phyloP scores from a whole-genome alignment of 2,797 vertebrate genomes.

The Poeciliopsis infans region DNA sequence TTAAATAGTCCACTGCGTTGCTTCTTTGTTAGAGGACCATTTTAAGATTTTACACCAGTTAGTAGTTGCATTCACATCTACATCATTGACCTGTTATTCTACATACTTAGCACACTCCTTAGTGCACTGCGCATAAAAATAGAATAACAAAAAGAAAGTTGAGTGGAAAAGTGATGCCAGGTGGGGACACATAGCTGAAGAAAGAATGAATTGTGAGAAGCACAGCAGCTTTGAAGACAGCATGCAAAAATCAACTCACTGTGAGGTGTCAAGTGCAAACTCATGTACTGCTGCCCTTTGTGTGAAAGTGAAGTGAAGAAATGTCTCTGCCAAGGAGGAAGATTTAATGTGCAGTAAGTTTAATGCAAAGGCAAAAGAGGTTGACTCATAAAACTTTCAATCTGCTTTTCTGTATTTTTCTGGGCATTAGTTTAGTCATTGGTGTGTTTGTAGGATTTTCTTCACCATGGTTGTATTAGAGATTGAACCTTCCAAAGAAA shows the following conservation, averaged over 20 bases:
- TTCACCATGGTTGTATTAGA: slow-evolving; percentile 65
- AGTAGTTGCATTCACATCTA: background rate
- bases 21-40: slow-evolving; percentile 15
- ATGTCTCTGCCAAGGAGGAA: background rate
- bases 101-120: background rate
- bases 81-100: background rate
- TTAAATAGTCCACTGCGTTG: background rate
- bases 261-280: slow-evolving; percentile 13
- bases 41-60: background rate
- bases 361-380: slow-evolving; percentile 27
- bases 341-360: slow-evolving; percentile 8
- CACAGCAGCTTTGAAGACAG: slow-evolving; percentile 7
- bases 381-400: slow-evolving; percentile 46
- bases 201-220: background rate
- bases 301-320: slow-evolving; percentile 16
- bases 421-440: slow-evolving; percentile 60
- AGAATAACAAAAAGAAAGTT: background rate
- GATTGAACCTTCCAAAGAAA: slow-evolving; percentile 39
- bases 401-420: slow-evolving; percentile 55
- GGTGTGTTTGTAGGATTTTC: slow-evolving; percentile 61
- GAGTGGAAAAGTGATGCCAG: slow-evolving; percentile 4
- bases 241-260: slow-evolving; percentile 6
- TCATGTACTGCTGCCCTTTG: background rate
- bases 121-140: background rate
- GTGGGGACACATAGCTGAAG: slow-evolving; percentile 1